Base-by-base conservation (phyloP, 2,888 invertebrate species). In the Heliconius ethilla region DNA sequence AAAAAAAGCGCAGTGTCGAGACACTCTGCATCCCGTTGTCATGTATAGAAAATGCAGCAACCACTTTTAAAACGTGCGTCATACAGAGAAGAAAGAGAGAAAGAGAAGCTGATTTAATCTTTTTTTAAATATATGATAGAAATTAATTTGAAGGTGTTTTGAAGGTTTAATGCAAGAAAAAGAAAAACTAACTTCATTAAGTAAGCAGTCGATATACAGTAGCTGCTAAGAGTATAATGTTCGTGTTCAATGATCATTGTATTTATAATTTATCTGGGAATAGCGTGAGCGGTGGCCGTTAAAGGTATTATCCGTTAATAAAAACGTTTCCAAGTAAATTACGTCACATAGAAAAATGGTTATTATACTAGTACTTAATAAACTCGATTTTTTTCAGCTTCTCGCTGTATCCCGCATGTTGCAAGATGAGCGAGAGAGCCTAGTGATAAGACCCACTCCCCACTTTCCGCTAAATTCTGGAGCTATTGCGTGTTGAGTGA, bases 241-340 rank as follows among this genome's bases (percentile, higher is more conserved):
- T 72, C 72, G 59, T 55, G 72, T 59, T 59, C 59, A 59, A 59
- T 37, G 33, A 59, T 59, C n/a, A 72, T 72, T 72, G 72, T 72
- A 72, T 33, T 37, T 59, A 59, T 72, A 37, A 59, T 72, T 72
- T 72, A 72, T 72, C 59, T 72, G 55, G 72, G 29, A 72, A 72
- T 72, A 72, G 72, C 72, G 72, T 72, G 72, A 72, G 72, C 51
- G 45, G 7, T 59, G 25, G 59, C n/a, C 70, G 13, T 33, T 59
- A 59, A 37, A 72, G n/a, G 55, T 72, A 59, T 59, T 59, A 72
- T 59, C 55, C 15, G 55, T 72, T 59, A 59, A 59, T 72, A 72
- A 72, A 29, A 37, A 72, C 37, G 3, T 33, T 18, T 72, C 33
- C 5, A 51, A 72, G 70, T 29, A 55, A 22, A 22, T 29, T 55